These are phyloP conservation scores for Aix galericulata DNA, from an alignment of 2,113 vertebrate species.

Conservation along the genomic window DNA sequence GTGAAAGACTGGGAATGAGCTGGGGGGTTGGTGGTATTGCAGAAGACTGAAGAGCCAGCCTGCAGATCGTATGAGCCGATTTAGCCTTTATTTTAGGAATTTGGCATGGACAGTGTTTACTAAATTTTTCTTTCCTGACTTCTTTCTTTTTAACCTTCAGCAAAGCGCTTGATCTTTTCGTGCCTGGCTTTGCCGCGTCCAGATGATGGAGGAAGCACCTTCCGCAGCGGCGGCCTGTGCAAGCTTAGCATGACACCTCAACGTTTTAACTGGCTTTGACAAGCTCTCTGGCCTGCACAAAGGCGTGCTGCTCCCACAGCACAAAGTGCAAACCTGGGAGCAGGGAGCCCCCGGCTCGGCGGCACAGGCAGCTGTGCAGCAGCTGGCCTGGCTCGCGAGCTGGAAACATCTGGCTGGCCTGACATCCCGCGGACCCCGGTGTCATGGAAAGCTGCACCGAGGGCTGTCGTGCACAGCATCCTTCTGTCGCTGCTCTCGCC, in stretches of 20 bases:
- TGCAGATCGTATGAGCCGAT: neutral
- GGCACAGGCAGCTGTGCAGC: constrained; percentile 63
- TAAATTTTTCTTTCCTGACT: neutral
- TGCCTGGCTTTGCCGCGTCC: neutral
- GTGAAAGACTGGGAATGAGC: neutral
- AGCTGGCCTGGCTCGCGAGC: constrained; percentile 64
- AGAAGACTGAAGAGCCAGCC: neutral
- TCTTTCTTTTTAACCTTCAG: neutral
- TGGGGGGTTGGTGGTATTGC: neutral
- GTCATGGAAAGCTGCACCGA: constrained; percentile 1
- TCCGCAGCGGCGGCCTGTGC: neutral
- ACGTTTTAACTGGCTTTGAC: neutral
- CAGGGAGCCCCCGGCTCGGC: neutral
- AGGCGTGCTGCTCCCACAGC: neutral
- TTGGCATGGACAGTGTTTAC: neutral
- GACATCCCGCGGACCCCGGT: neutral
- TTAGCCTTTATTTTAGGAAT: neutral
- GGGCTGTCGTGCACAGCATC: constrained; percentile 44
- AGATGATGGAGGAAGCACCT: rapidly evolving
- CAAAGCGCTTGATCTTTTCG: neutral
- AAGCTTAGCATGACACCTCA: neutral
- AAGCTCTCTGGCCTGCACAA: neutral
- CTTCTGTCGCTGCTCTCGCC: neutral
- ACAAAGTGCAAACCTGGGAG: neutral
- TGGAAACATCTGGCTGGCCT: constrained; percentile 72